A percentile compares a stretch with the other conserved stretches of the same genome.
These are phyloP conservation scores for Papilio polytes DNA, from an alignment of 1,140 invertebrate genomes.

Conservation along the genomic window DNA sequence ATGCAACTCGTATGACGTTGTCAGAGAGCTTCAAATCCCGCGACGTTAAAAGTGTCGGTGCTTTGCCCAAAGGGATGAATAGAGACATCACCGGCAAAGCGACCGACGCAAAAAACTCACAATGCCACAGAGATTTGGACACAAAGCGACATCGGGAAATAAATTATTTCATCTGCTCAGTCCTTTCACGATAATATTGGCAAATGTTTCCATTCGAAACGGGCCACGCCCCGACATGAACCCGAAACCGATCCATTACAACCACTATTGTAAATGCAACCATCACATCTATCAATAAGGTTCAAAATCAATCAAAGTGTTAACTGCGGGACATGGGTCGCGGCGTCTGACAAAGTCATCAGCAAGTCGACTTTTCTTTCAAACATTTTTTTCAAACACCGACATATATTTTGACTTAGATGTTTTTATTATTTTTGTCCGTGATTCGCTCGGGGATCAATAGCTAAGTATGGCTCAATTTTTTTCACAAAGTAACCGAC, in stretches of 20 bases:
- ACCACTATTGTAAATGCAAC: not conserved
- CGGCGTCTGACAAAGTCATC: slow-evolving; percentile 77
- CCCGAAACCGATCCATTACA: slow-evolving; percentile 34
- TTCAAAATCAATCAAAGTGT: not conserved
- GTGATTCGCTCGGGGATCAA: slow-evolving; percentile 69
- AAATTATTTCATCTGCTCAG: slow-evolving; percentile 83
- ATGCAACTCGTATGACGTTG: slow-evolving; percentile 34
- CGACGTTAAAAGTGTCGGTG: slow-evolving; percentile 53
- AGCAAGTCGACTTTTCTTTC: slow-evolving; percentile 75
- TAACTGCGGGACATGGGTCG: slow-evolving; percentile 49
- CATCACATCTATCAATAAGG: not conserved
- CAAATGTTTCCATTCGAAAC: slow-evolving; percentile 83
- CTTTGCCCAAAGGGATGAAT: slow-evolving; percentile 75
- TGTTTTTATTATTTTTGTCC: slow-evolving; percentile 84
- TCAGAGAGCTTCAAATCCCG: slow-evolving; percentile 51
- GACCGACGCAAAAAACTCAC: slow-evolving; percentile 77
- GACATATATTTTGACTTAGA: slow-evolving; percentile 83
- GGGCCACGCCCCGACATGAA: slow-evolving; percentile 74
- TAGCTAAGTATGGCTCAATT: slow-evolving; percentile 65
- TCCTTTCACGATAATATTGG: slow-evolving; percentile 83
- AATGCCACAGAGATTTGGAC: slow-evolving; percentile 77
- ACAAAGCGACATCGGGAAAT: slow-evolving; percentile 81
- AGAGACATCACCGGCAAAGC: slow-evolving; percentile 77
- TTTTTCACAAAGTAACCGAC: slow-evolving; percentile 69
- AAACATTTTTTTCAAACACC: slow-evolving; percentile 69